A percentile compares a stretch with the other conserved stretches of the same genome.
Conservation (phyloP, 2,797 vertebrate species). For the Discoglossus pictus region DNA sequence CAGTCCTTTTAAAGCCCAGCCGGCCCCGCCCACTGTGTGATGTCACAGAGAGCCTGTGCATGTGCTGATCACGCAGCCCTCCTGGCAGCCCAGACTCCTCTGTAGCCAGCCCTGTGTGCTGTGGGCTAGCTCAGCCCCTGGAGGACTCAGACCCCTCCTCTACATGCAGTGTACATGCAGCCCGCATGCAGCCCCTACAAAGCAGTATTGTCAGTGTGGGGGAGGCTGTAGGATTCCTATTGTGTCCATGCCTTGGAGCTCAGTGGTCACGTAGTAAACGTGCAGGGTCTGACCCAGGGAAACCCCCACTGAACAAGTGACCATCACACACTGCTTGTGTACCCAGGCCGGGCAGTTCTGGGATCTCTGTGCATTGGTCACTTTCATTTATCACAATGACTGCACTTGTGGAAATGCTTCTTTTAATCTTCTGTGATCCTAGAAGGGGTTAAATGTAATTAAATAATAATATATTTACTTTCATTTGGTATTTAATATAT, state of each 20-base stretch:
- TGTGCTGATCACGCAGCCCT: constrained; percentile 44
- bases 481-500: too few relatives aligned
- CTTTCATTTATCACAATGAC: too few relatives aligned
- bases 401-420: too few relatives aligned
- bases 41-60: constrained; percentile 19
- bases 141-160: background rate
- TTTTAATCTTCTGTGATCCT: too few relatives aligned
- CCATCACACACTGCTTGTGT: too few relatives aligned
- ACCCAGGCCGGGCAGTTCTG: too few relatives aligned
- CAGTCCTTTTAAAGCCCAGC: constrained; percentile 17
- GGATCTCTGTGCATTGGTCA: too few relatives aligned
- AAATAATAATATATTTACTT: too few relatives aligned
- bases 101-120: constrained; percentile 3
- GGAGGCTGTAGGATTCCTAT: constrained; percentile 7
- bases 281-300: background rate
- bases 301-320: background rate
- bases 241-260: constrained; percentile 14
- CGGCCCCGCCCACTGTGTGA: constrained; percentile 9
- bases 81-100: background rate
- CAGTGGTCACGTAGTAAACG: constrained; percentile 48
- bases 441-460: too few relatives aligned
- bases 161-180: constrained; percentile 22
- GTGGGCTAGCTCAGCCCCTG: constrained; percentile 1
- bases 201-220: background rate
- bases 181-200: constrained; percentile 4